Conservation (phyloP, 2,888 invertebrate species). For the Apomyelois bistriatella region DNA sequence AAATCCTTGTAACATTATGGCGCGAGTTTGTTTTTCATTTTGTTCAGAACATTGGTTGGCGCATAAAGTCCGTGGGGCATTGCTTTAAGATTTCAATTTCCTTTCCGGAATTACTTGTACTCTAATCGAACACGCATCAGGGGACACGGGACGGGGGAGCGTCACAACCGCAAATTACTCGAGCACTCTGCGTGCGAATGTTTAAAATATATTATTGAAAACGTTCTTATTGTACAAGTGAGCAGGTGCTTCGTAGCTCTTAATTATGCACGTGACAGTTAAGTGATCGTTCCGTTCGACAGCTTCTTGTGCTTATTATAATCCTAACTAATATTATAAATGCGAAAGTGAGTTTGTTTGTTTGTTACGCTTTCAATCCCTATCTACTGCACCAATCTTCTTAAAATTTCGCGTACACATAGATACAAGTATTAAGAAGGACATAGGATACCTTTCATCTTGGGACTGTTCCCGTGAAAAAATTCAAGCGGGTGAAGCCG, state of each 20-base stretch:
- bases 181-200: conserved; percentile 66
- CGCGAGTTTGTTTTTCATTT: conserved; percentile 62
- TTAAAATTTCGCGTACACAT: too few species aligned
- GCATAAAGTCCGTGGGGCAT: conserved; percentile 72
- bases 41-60: conserved; percentile 52
- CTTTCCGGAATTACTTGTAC: conserved; percentile 78
- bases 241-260: conserved; percentile 51
- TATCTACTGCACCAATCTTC: too few species aligned
- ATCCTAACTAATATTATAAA: background rate
- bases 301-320: background rate
- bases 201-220: conserved; percentile 71
- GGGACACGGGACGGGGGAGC: conserved; percentile 46
- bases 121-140: conserved; percentile 78
- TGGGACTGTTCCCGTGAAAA: too few species aligned
- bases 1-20: conserved; percentile 22
- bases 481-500: too few species aligned
- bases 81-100: conserved; percentile 80
- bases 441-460: too few species aligned
- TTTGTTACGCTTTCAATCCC: too few species aligned
- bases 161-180: conserved; percentile 73
- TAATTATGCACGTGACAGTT: conserved; percentile 39
- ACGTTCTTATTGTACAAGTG: conserved; percentile 41
- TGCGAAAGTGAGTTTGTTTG: too few species aligned
- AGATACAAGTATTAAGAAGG: too few species aligned
- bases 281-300: conserved; percentile 11